These are phyloP conservation scores for Poeciliopsis presidionis DNA, from an alignment of 2,797 vertebrate genomes.

Conservation along the genomic window DNA sequence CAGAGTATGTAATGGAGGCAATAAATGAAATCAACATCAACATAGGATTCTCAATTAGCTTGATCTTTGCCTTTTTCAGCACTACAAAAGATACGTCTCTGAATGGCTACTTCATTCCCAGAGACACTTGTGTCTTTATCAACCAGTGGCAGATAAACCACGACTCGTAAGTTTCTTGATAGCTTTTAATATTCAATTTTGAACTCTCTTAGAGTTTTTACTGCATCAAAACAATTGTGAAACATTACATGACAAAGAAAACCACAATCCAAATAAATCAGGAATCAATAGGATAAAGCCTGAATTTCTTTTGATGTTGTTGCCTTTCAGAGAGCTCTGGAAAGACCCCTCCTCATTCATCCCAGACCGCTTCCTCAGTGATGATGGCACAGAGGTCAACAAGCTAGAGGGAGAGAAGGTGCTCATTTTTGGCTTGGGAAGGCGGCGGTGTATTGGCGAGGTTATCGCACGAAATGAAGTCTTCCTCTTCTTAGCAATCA, in stretches of 20 bases:
- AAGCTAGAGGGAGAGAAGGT: constrained; percentile 84
- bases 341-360: constrained; percentile 86
- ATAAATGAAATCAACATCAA: neutral
- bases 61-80: constrained; percentile 65
- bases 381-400: constrained; percentile 75
- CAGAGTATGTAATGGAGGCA: neutral
- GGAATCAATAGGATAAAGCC: neutral
- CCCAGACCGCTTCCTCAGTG: constrained; percentile 87
- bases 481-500: constrained; percentile 89
- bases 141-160: constrained; percentile 98
- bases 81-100: constrained; percentile 85
- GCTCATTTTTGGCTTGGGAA: constrained; percentile 87
- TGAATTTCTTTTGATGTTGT: constrained; percentile 8
- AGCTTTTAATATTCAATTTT: neutral
- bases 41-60: neutral
- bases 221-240: neutral
- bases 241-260: neutral
- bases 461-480: constrained; percentile 87
- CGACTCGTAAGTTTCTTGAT: constrained; percentile 85
- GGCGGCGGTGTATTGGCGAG: constrained; percentile 90
- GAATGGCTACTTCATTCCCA: constrained; percentile 90
- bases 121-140: constrained; percentile 90
- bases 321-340: constrained; percentile 84
- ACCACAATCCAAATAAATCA: neutral
- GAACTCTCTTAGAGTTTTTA: neutral